These are phyloP conservation scores for Nibea coibor DNA, from an alignment of 2,113 vertebrate genomes.

Conservation along the genomic window DNA sequence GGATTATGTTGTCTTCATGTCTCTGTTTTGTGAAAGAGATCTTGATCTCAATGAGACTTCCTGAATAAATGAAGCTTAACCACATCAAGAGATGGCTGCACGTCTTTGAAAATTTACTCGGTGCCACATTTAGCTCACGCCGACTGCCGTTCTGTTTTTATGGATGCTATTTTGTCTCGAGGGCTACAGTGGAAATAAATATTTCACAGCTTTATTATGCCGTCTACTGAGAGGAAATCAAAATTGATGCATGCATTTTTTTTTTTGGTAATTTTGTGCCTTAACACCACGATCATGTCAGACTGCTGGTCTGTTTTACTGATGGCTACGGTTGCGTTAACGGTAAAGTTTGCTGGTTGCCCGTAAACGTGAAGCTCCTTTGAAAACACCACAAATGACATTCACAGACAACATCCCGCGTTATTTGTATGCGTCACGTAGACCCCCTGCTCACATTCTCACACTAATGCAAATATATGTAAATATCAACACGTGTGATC, in stretches of 20 bases:
- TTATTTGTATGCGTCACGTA: too few species aligned
- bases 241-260: background rate
- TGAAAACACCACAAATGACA: background rate
- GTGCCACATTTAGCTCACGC: constrained; percentile 41
- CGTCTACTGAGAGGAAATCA: background rate
- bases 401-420: background rate
- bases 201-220: constrained; percentile 14
- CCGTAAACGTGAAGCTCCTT: too few species aligned
- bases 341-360: background rate
- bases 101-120: constrained; percentile 13
- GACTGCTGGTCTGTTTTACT: background rate
- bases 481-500: constrained; percentile 14
- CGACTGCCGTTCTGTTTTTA: constrained; percentile 12
- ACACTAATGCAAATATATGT: constrained; percentile 25
- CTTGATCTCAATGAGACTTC: constrained; percentile 29
- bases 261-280: background rate
- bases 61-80: constrained; percentile 33
- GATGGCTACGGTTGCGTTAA: background rate
- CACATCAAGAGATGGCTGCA: background rate
- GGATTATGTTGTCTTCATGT: constrained; percentile 12
- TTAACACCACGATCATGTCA: background rate
- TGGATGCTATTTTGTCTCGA: constrained; percentile 26
- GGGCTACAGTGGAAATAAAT: constrained; percentile 11
- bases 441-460: background rate
- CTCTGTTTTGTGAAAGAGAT: background rate